Percentiles rank a stretch among this genome's conserved stretches.
These are phyloP conservation scores for Nematopogon swammerdamellus DNA, from an alignment of 2,888 invertebrate species.

Conservation along the genomic window DNA sequence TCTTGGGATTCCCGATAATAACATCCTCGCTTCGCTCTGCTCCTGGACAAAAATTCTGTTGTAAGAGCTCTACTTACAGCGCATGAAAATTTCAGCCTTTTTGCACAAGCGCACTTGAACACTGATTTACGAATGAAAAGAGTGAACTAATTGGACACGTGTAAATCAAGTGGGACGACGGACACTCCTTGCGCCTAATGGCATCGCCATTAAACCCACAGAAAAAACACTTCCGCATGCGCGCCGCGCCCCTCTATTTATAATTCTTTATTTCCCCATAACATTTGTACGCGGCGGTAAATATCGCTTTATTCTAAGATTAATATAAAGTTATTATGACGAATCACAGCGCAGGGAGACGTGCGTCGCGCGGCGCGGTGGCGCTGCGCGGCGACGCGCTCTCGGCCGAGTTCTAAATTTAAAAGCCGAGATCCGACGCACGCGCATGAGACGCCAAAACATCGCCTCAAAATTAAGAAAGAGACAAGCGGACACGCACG, in stretches of 20 bases:
- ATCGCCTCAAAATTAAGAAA: constrained; percentile 35
- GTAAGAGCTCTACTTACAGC: too few species aligned
- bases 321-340: not conserved
- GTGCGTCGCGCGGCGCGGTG: constrained; percentile 28
- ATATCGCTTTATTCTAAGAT: not conserved
- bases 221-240: not conserved
- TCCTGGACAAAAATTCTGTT: too few species aligned
- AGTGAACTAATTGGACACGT: not conserved
- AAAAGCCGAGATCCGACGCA: constrained; percentile 24
- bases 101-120: not conserved
- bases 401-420: constrained; percentile 31
- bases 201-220: not conserved
- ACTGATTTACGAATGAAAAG: not conserved
- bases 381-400: constrained; percentile 28
- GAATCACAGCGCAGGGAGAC: constrained; percentile 11
- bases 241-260: not conserved
- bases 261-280: not conserved
- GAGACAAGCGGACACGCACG: constrained; percentile 30
- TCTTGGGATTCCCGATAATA: too few species aligned
- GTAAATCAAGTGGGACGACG: not conserved
- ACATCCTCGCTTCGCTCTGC: too few species aligned
- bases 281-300: not conserved
- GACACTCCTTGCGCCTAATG: not conserved
- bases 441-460: constrained; percentile 35
- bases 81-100: too few species aligned